These are phyloP conservation scores for Leptura quadrifasciata DNA, from an alignment of 2,888 invertebrate genomes.

Conservation along the genomic window DNA sequence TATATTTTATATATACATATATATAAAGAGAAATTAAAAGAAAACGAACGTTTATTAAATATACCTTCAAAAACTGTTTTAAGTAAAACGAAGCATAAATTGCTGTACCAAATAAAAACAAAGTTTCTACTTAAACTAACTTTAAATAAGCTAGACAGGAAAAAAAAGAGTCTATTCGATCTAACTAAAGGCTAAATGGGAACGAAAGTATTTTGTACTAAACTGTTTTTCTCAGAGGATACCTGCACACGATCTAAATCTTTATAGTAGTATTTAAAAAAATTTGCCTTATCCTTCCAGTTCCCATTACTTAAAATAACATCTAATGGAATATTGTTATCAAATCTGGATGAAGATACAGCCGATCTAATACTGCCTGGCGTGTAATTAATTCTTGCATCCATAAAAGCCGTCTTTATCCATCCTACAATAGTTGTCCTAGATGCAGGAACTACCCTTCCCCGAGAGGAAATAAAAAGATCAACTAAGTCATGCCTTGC, in stretches of 20 bases:
- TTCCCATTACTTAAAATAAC: slow-evolving; percentile 45
- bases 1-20: no score
- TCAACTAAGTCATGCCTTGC: neutral
- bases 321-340: slow-evolving; percentile 44
- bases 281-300: slow-evolving; percentile 41
- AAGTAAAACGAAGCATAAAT: no score
- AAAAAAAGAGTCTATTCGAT: no score
- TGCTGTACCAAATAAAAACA: no score
- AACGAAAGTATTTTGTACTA: neutral
- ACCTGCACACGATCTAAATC: slow-evolving; percentile 15
- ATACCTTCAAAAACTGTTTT: no score
- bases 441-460: slow-evolving; percentile 37
- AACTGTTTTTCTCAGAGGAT: neutral
- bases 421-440: slow-evolving; percentile 47
- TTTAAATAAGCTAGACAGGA: no score
- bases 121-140: no score
- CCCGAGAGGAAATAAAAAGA: slow-evolving; percentile 24
- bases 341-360: slow-evolving; percentile 43
- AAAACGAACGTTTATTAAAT: no score
- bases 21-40: no score
- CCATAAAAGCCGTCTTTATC: slow-evolving; percentile 44
- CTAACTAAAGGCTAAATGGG: neutral
- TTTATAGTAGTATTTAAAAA: slow-evolving; percentile 44
- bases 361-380: slow-evolving; percentile 49
- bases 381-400: slow-evolving; percentile 38